Evolutionary conservation across 1,140 invertebrate species (phyloP), one percentile per base, ranked within the genome.

Genomic region (Drosophila bocki): DNA sequence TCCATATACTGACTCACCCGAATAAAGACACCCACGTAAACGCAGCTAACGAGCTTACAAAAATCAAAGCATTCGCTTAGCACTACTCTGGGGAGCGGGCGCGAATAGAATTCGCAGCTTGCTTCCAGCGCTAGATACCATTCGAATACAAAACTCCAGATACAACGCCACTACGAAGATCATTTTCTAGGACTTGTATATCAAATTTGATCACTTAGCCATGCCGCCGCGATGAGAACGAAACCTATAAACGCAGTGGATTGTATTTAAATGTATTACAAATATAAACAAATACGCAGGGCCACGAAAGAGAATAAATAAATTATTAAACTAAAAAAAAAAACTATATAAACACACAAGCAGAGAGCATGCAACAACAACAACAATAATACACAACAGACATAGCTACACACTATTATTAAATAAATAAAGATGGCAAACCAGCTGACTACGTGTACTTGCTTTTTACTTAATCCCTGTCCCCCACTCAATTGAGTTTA

Each of bases 331-430:
- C 45, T 60, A 61, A 41, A 44, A 71, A 57, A 22, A 22, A 22
- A 22, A 22, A 22, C 63, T 57, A 57, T 72, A 61, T 59, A 72
- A 62, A 63, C 57, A 67, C 60, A 78, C 60, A 78, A 65, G 71
- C 69, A 64, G 68, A 64, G 60, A 78, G 82, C 64, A 72, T 65
- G 78, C 51, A 70, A 82, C 64, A 84, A 60, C 64, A 84, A 60
- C 75, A 45, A 39, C 35, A 87, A 77, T 79, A 82, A 76, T 80
- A 87, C 84, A 88, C 76, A 87, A 87, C 80, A 88, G 76, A 86
- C 83, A 83, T 88, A 87, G 80, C 80, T 65, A 90, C 83, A 90
- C 83, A 90, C 85, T 90, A 87, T 81, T 80, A 88, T 71, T 80
- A 78, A 88, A 78, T 82, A 87, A 87, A 85, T 85, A 86, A 83